Evolutionary conservation across 2,888 invertebrate genomes (phyloP).

Genomic region (Acleris holmiana): DNA sequence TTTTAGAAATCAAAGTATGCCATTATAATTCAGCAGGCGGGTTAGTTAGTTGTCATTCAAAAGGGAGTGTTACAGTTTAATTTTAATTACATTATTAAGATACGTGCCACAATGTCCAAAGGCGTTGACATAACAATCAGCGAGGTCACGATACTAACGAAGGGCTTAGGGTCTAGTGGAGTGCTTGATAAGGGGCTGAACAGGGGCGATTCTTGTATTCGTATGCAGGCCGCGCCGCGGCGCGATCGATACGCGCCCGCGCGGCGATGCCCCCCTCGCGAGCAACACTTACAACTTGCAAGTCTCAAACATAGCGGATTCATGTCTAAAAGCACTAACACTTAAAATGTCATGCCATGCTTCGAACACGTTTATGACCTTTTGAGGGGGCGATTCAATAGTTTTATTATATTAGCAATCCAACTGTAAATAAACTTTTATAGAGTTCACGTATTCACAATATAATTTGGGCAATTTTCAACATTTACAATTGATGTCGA

Average conservation of each 20-base stretch:
- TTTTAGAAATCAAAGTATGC: slow-evolving; percentile 40
- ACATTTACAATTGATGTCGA: no score
- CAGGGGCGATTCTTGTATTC: slow-evolving; percentile 77
- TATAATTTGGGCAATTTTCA: no score
- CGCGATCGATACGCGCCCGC: slow-evolving; percentile 83
- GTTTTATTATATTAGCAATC: no score
- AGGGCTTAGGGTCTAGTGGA: slow-evolving; percentile 68
- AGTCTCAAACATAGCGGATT: slow-evolving; percentile 12
- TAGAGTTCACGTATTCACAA: no score
- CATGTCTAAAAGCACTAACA: background rate
- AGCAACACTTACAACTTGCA: slow-evolving; percentile 55
- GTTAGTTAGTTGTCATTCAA: background rate
- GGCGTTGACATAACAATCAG: slow-evolving; percentile 62
- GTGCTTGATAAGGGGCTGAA: slow-evolving; percentile 75
- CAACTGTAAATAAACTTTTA: no score
- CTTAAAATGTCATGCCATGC: no score
- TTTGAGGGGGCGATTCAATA: no score
- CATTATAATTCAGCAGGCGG: background rate
- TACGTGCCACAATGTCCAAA: slow-evolving; percentile 22
- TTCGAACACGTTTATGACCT: no score
- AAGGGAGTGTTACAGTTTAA: slow-evolving; percentile 20
- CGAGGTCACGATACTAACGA: slow-evolving; percentile 69
- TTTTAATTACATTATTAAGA: slow-evolving; percentile 32
- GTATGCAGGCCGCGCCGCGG: slow-evolving; percentile 79
- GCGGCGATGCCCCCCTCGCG: slow-evolving; percentile 70